A percentile compares a stretch with the other conserved stretches of the same genome.
Conservation (phyloP, 2,797 vertebrate genomes). For the Threskiornis aethiopicus region DNA sequence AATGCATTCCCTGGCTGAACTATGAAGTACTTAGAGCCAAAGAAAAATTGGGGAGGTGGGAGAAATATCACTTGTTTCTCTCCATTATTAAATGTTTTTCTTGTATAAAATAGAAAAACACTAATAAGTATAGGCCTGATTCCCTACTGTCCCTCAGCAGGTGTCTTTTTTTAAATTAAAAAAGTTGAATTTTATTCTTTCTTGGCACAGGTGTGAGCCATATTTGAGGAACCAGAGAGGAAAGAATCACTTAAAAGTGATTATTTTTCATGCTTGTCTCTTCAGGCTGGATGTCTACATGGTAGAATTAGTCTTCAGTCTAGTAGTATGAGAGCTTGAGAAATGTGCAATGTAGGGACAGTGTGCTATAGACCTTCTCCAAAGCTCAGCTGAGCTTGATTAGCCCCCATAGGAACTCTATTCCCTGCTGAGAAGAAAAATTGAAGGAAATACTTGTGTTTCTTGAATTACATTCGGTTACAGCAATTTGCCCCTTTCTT, state of each 20-base stretch:
- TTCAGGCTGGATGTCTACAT: background rate
- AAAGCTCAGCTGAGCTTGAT: constrained; percentile 37
- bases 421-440: constrained; percentile 43
- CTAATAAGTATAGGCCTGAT: background rate
- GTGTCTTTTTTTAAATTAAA: background rate
- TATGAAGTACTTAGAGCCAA: background rate
- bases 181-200: background rate
- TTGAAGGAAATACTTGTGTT: constrained; percentile 45
- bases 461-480: constrained; percentile 40
- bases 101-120: background rate
- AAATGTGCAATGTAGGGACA: background rate
- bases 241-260: background rate
- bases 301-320: background rate
- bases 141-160: background rate
- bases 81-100: background rate
- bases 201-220: background rate
- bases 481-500: constrained; percentile 2
- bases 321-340: background rate
- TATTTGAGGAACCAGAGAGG: background rate
- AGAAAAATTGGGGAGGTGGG: background rate
- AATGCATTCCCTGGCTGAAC: background rate
- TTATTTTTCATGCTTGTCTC: background rate
- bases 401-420: background rate
- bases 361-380: background rate
- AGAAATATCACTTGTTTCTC: background rate